Base-by-base conservation (phyloP, 2,113 vertebrate species). In the Gobiocypris rarus region DNA sequence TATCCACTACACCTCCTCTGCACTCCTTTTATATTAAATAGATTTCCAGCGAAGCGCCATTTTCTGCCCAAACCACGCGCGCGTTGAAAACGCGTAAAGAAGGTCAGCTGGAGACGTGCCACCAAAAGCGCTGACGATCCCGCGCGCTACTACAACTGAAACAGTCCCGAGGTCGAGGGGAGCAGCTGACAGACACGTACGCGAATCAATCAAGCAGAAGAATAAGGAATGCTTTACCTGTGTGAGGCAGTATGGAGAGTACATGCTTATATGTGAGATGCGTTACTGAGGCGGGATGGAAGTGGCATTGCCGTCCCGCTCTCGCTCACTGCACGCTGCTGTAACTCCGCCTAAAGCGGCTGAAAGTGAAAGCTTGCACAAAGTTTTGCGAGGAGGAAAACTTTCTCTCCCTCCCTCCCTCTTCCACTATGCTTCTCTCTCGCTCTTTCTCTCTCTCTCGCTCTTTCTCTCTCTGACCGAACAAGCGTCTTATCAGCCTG, bases 191-290 rank as follows among this genome's bases (percentile, higher is more conserved):
- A 45, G 41, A 83, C 43, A 79, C 28, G 8, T 28, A 9, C 71
- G 48, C 74, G 69, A 34, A 84, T 43, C 50, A 0, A 1, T 52
- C 8, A 43, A 73, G 67, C n/a, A 84, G 65, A 80, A 81, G 89
- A 91, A 89, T 10, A 89, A 87, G 87, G 13, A 61, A 73, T 85
- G 59, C 52, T 87, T 95, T 95, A 95, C 94, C 94, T 95, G 94
- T 90, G 94, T 95, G 90, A 95, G 85, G 94, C 94, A 95, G 94
- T 95, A 95, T 92, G 94, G 94, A 88, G 94, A 95, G 92, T 95
- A 95, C 94, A 95, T 95, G 93, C 87, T 83, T 91, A 84, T 84
- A 89, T 90, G 89, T 87, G 88, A 91, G 90, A 79, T 90, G 91
- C 91, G 90, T 93, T 90, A 91, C 90, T 91, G 84, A 88, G 92